Evolutionary conservation across 2,888 invertebrate species (phyloP), one percentile per base, ranked within the genome.

Genomic region (Chelonus formosanus): DNA sequence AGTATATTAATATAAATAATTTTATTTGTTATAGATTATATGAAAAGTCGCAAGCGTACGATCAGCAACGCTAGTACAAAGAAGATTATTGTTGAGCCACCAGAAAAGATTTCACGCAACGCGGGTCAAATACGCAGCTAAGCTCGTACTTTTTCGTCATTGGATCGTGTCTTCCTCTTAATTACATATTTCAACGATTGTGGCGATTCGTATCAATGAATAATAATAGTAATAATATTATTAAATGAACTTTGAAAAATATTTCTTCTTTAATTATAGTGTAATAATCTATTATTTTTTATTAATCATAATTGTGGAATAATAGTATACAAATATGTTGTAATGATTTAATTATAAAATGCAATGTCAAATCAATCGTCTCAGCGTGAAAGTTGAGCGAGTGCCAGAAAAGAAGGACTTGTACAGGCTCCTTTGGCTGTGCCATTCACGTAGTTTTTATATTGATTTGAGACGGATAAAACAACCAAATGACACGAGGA

Each of bases 41-140:
- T 90, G 88, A 88, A 89, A 81, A 88, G 88, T 67, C 88, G 89
- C 82, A 90, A 90, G 82, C 87, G 88, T 81, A 81, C 86, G 80
- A 82, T 87, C 72, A 20, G 20, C 20, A 85, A 81, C 79, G 76
- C 80, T 72, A 85, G 85, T 72, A 85, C 88, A 83, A 87, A 86
- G 80, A 81, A 80, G 74, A 78, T 75, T 68, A 75, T 79, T 74
- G 76, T 82, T 71, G 84, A 85, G 69, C 82, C 84, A 71, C 84
- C 85, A 72, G 81, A 83, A 75, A 86, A 86, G 76, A 80, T 85
- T 57, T 71, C 83, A 58, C 84, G 85, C 75, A 82, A 83, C 73
- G 79, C 84, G 71, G 83, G 84, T 70, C 81, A 82, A 70, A 81
- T 84, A 78, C 82, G 81, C 80, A 84, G 84, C 80, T 84, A 84